Conservation (phyloP, 2,797 vertebrate species). For the Choloepus didactylus region DNA sequence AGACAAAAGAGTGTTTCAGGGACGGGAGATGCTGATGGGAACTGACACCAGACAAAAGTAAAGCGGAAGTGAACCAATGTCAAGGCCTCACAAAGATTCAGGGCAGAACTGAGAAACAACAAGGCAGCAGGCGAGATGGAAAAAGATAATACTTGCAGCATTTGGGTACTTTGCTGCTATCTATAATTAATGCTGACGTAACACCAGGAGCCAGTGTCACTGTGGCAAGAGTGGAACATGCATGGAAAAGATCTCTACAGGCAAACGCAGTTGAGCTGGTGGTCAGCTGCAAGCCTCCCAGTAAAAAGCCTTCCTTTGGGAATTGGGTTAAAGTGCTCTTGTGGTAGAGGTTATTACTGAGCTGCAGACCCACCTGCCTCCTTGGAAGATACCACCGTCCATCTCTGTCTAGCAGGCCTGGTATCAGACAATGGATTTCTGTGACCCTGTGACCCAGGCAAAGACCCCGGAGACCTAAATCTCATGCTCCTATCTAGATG, state of each 20-base stretch:
- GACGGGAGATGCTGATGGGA: not conserved
- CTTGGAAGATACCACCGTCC: not conserved
- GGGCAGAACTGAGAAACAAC: not conserved
- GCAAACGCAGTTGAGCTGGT: not conserved
- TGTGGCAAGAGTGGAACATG: not conserved
- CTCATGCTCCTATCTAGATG: not conserved
- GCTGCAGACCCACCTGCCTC: not conserved
- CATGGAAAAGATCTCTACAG: not conserved
- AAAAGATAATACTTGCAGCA: not conserved
- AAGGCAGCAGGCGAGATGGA: not conserved
- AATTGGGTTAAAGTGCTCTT: not conserved
- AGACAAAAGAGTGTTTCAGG: not conserved
- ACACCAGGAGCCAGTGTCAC: not conserved
- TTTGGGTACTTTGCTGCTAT: slow-evolving; percentile 12
- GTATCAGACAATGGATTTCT: not conserved
- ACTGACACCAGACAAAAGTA: not conserved
- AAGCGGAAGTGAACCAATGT: not conserved
- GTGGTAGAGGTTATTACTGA: too few relatives aligned
- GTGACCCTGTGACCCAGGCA: not conserved
- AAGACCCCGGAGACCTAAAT: not conserved
- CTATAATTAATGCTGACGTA: slow-evolving; percentile 69
- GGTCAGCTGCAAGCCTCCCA: not conserved
- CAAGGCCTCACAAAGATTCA: not conserved
- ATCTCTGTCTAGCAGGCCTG: not conserved
- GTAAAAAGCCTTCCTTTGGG: not conserved